Evolutionary conservation across 2,797 vertebrate species (phyloP), one percentile per base, ranked within the genome.

Genomic region (Garrulus glandarius): DNA sequence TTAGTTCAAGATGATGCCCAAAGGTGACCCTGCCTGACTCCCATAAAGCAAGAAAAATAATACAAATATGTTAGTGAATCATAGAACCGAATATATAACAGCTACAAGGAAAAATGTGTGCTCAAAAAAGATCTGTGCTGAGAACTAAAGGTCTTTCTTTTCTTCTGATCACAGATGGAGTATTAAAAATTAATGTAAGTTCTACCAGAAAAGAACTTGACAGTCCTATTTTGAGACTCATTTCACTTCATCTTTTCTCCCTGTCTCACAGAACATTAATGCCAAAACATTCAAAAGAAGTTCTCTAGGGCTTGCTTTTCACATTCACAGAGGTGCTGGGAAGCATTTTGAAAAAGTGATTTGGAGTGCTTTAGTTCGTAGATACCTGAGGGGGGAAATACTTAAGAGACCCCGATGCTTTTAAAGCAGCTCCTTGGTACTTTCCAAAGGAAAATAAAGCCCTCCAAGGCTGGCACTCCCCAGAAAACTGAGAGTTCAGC

Each of bases 161-260:
- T 93, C 95, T 93, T 91, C 95, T 97, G 93, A 96, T 96, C 95
- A 93, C 92, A 96, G 96, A 96, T 95, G 92, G 92, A 93, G 91
- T 91, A 97, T 97, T 97, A 97, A 97, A 97, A 96, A 97, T 97
- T 97, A 97, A 97, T 97, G 90, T 71, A 68, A 93, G 76, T 89
- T 94, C 87, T 92, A 92, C 87, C 72, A 94, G 89, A 96, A 94
- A 94, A 96, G 87, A 97, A 91, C 91, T 96, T 96, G 93, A 96
- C 95, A 96, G 89, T 89, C 87, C 95, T 96, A 97, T 97, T 96
- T 96, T 92, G 59, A 96, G 95, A 93, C 82, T 96, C 84, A 71
- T 96, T 94, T 96, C 64, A 83, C 84, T 96, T 96, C 10, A 4
- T 87, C 92, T 94, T 88, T 89, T 91, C 63, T 95, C 82, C 39